Percentiles rank a stretch among this genome's conserved stretches.
These are phyloP conservation scores for Phaethornis superciliosus DNA, from an alignment of 2,113 vertebrate genomes.

Conservation along the genomic window DNA sequence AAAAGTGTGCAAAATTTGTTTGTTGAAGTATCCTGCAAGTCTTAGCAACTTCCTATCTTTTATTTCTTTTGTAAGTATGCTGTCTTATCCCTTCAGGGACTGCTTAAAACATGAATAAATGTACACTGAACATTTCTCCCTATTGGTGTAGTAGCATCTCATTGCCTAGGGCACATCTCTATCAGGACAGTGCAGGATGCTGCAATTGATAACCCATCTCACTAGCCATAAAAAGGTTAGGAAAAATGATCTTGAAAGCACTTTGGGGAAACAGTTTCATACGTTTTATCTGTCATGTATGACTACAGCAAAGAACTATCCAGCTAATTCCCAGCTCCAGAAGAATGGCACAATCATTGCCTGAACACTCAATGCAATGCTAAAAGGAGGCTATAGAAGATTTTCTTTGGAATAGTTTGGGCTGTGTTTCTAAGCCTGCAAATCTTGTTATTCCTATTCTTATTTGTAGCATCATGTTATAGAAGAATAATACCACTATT, in stretches of 20 bases:
- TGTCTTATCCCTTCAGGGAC: not conserved
- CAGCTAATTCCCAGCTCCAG: not conserved
- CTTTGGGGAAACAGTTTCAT: not conserved
- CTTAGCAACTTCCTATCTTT: not conserved
- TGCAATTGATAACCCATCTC: not conserved
- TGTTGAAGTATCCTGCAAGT: not conserved
- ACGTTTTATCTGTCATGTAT: not conserved
- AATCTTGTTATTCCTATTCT: not conserved
- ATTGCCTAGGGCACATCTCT: not conserved
- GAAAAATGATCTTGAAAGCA: not conserved
- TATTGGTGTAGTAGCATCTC: not conserved
- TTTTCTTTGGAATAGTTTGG: not conserved
- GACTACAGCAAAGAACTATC: not conserved
- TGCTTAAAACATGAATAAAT: not conserved
- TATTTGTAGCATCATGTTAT: not conserved
- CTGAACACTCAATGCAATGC: not conserved
- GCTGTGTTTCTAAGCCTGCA: not conserved
- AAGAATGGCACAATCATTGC: not conserved
- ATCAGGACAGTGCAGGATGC: not conserved
- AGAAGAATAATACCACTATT: not conserved
- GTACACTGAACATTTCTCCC: not conserved
- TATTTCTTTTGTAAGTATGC: not conserved
- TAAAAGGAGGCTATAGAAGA: not conserved
- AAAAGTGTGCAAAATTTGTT: not conserved
- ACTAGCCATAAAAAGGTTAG: not conserved